Base-by-base conservation (phyloP, 2,888 invertebrate genomes). In the Fragum sueziense region DNA sequence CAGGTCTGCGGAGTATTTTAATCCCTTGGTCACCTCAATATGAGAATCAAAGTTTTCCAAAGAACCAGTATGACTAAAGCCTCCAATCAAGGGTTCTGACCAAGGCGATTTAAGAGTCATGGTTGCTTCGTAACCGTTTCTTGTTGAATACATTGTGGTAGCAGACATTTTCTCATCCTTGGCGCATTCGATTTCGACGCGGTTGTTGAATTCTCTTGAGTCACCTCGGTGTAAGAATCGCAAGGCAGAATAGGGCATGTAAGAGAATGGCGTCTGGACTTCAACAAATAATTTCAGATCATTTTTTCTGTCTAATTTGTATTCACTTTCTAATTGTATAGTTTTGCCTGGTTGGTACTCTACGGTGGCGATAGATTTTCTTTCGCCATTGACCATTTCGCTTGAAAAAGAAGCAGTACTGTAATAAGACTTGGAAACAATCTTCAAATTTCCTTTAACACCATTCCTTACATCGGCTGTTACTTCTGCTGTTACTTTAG, bases 301-400 rank as follows among this genome's bases (percentile, higher is more conserved):
- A 7, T 52, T 54, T 7, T 41, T 11, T 11, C 68, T 70, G 11
- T 68, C 52, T 1, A 82, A 51, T 4, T 34, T 59, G 54, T 73
- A 74, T n/a, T 31, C 27, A 27, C 65, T 68, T 1, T 33, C 37
- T 2, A 82, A 34, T 54, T 71, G 61, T 11, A 79, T 61, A 9
- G 47, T 70, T 62, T 76, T 67, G 14, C 73, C 71, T 17, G 79
- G 82, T 47, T 68, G 31, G 70, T 79, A 82, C 71, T 82, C 82
- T 27, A 76, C 33, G 11, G 41, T 47, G 2, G 76, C 41, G 2
- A 61, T 61, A 14, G 79, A 71, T 51, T 68, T 69, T 62, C 74
- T 76, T 11, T 67, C 68, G 17, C 57, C 68, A 29, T 69, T 69
- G 17, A 47, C 37, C 33, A 51, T 41, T 31, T 47, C 33, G 22